Evolutionary conservation across 2,797 vertebrate species (phyloP).

Genomic region (Hippoglossus hippoglossus): DNA sequence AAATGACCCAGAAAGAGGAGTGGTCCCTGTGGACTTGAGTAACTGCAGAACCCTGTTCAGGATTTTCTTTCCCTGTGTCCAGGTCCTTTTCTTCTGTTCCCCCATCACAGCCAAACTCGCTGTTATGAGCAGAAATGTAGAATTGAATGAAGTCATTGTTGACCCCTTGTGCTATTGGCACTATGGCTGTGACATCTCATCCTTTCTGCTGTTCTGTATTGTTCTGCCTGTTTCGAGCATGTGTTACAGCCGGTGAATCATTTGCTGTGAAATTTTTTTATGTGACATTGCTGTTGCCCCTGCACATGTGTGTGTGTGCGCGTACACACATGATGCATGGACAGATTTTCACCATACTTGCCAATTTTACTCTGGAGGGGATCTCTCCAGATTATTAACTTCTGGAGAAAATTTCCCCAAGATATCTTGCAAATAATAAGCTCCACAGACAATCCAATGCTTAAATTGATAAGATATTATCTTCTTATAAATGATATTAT

Average conservation of each 20-base stretch:
- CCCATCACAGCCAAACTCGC: constrained; percentile 24
- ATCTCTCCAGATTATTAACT: no score
- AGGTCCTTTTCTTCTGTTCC: neutral
- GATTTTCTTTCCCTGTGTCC: constrained; percentile 24
- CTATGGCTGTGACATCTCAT: constrained; percentile 11
- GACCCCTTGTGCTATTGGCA: constrained; percentile 18
- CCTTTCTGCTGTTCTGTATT: constrained; percentile 15
- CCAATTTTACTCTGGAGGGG: no score
- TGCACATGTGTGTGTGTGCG: no score
- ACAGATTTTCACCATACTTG: no score
- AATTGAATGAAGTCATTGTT: constrained; percentile 68
- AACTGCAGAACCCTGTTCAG: constrained; percentile 56
- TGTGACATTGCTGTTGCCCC: no score
- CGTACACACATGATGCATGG: no score
- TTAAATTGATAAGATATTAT: no score
- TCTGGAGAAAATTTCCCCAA: no score
- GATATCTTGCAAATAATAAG: no score
- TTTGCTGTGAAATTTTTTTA: neutral
- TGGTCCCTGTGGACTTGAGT: constrained; percentile 71
- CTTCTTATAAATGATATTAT: no score
- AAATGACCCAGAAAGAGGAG: constrained; percentile 73
- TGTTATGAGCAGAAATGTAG: constrained; percentile 41
- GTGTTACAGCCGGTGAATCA: constrained; percentile 15
- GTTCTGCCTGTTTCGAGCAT: constrained; percentile 28
- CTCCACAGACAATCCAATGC: no score